Base-by-base conservation (phyloP, 2,113 vertebrate genomes). In the Phalacrocorax aristotelis region DNA sequence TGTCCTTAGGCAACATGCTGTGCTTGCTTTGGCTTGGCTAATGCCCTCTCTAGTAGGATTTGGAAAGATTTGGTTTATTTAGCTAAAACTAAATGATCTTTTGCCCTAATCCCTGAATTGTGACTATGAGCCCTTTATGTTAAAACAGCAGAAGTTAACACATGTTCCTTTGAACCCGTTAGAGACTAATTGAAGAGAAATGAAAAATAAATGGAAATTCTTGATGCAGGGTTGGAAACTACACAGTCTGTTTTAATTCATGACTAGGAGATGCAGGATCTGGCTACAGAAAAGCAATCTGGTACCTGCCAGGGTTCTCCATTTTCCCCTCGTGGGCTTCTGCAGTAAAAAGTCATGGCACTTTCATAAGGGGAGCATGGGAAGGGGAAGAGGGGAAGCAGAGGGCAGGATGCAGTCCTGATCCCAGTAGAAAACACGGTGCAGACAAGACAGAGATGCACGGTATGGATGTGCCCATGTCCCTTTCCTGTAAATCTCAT, bases 381-480 rank as follows among this genome's bases (percentile, higher is more conserved):
- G 23, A 54, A 78, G 3, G 13, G 18, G 17, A 88, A 55, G 19
- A 7, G 15, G 20, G 5, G 40, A 83, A 49, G 11, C 9, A 69
- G 19, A 74, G 11, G 30, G 5, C 15, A 58, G 55, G 44, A 51
- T 68, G 38, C 51, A 88, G 16, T 11, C 1, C 1, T 38, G 25
- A 55, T 51, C 34, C 36, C 32, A 38, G 19, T 6, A 62, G 49
- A 68, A 83, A 54, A 44, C 5, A 9, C 36, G 25, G 12, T 90
- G 38, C 23, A 75, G 29, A 19, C 5, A 72, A 51, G 34, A 48
- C 8, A 42, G 23, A 21, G 15, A 27, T 60, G 4, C 29, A 48
- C 2, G 3, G 6, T 18, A 40, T 10, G 22, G 27, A 44, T 2
- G 4, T 77, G 14, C 9, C 22, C 30, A 40, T 1, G 3, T 65